phyloP scores from a whole-genome alignment of 2,113 vertebrate species.

The Syngnathus typhle region DNA sequence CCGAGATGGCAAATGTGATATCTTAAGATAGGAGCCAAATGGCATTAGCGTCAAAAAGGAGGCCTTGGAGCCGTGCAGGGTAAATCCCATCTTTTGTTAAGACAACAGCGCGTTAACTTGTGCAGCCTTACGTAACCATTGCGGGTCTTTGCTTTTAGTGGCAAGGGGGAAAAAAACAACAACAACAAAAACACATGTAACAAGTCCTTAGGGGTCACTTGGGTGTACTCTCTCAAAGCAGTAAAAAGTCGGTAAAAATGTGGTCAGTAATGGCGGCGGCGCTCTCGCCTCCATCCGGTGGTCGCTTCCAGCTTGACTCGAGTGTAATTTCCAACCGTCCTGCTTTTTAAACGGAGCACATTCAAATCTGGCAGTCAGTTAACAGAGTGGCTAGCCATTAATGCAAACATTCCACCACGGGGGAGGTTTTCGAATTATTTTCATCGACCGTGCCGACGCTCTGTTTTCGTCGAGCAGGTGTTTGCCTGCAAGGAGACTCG shows the following conservation, averaged over 20 bases:
- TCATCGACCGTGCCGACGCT: constrained; percentile 34
- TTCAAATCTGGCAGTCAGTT: constrained; percentile 51
- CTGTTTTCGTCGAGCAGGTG: constrained; percentile 15
- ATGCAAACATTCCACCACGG: constrained; percentile 35
- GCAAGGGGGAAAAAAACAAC: neutral
- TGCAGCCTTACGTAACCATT: constrained; percentile 32
- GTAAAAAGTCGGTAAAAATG: constrained; percentile 18
- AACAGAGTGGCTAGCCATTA: constrained; percentile 43
- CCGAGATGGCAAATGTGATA: constrained; percentile 48
- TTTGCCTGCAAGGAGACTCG: constrained; percentile 1
- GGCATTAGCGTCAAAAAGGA: constrained; percentile 43
- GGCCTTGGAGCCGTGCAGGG: constrained; percentile 42
- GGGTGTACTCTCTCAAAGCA: constrained; percentile 18
- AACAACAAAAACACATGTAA: neutral
- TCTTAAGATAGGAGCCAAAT: constrained; percentile 50
- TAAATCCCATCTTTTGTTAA: constrained; percentile 25
- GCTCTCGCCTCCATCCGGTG: constrained; percentile 2
- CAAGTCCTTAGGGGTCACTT: constrained; percentile 34
- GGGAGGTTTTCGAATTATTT: constrained; percentile 32
- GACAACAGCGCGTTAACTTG: constrained; percentile 16
- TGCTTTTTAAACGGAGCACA: constrained; percentile 35
- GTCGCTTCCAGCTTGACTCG: neutral
- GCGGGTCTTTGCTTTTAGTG: constrained; percentile 18
- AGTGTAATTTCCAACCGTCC: neutral
- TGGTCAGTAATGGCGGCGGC: constrained; percentile 20